Evolutionary conservation across 1,140 invertebrate genomes (phyloP).

Genomic region (Harpegnathos saltator): DNA sequence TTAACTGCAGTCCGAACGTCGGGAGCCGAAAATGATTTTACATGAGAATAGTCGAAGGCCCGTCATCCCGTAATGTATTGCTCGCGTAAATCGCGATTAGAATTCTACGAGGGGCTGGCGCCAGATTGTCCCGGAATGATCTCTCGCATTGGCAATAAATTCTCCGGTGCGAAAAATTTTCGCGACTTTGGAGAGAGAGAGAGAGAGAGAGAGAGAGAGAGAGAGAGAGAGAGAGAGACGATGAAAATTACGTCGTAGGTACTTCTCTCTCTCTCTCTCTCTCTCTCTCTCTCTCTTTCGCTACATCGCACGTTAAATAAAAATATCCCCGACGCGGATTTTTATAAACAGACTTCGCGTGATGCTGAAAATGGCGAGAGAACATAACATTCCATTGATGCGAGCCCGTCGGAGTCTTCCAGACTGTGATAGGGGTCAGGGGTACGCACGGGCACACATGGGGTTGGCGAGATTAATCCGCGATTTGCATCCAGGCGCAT

Average conservation of each 20-base stretch:
- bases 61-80: constrained; percentile 73
- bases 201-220: too few species aligned
- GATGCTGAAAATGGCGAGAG: constrained; percentile 4
- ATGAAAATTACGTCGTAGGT: neutral
- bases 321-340: neutral
- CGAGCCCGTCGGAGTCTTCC: constrained; percentile 42
- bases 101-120: constrained; percentile 14
- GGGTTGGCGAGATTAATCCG: constrained; percentile 82
- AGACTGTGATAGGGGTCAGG: constrained; percentile 69
- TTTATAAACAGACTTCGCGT: neutral
- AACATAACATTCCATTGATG: neutral
- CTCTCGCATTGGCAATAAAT: neutral
- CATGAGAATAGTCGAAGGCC: constrained; percentile 75
- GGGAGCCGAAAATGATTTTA: constrained; percentile 47
- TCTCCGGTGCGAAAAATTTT: neutral
- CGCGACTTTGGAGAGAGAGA: too few species aligned
- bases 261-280: too few species aligned
- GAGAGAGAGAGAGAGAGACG: too few species aligned
- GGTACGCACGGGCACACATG: constrained; percentile 57
- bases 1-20: neutral
- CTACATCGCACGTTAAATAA: neutral
- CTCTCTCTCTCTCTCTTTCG: too few species aligned
- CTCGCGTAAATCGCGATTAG: constrained; percentile 76
- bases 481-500: constrained; percentile 83
- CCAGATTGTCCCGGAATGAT: constrained; percentile 8